phyloP scores from a whole-genome alignment of 2,797 vertebrate genomes.

The Epinephelus malabaricus region DNA sequence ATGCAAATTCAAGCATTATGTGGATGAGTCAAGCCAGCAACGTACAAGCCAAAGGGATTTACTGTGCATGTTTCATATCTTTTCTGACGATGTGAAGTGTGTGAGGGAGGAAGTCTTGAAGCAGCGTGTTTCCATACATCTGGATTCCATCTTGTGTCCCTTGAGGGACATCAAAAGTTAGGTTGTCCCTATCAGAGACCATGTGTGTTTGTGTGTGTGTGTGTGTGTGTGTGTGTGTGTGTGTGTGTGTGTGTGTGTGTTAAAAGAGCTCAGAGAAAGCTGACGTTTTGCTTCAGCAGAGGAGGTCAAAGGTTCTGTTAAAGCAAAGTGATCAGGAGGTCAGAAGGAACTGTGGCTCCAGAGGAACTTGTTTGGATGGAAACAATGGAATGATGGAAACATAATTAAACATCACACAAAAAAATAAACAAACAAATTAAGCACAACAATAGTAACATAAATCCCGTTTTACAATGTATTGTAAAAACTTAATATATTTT shows the following conservation, averaged over 20 bases:
- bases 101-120: constrained; percentile 65
- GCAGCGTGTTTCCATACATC: constrained; percentile 76
- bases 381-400: constrained; percentile 8
- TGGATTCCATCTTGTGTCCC: constrained; percentile 76
- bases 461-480: background rate
- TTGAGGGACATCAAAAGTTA: constrained; percentile 73
- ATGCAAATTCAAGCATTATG: constrained; percentile 50
- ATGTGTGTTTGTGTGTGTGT: constrained; percentile 20
- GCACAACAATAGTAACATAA: background rate
- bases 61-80: constrained; percentile 64
- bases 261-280: constrained; percentile 40
- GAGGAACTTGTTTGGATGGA: background rate
- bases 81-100: constrained; percentile 50
- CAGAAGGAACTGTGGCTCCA: constrained; percentile 19
- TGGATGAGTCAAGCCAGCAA: constrained; percentile 49
- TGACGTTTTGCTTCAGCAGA: constrained; percentile 57
- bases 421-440: background rate
- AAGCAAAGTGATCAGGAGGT: constrained; percentile 46
- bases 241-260: constrained; percentile 13
- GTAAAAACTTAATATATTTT: background rate
- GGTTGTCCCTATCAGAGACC: constrained; percentile 56
- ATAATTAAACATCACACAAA: constrained; percentile 4
- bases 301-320: constrained; percentile 53
- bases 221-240: too few species aligned
- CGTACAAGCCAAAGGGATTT: constrained; percentile 56